Percentiles rank a stretch among this genome's conserved stretches.
These are phyloP conservation scores for Drosophila mettleri DNA, from an alignment of 2,888 invertebrate species.

Conservation along the genomic window DNA sequence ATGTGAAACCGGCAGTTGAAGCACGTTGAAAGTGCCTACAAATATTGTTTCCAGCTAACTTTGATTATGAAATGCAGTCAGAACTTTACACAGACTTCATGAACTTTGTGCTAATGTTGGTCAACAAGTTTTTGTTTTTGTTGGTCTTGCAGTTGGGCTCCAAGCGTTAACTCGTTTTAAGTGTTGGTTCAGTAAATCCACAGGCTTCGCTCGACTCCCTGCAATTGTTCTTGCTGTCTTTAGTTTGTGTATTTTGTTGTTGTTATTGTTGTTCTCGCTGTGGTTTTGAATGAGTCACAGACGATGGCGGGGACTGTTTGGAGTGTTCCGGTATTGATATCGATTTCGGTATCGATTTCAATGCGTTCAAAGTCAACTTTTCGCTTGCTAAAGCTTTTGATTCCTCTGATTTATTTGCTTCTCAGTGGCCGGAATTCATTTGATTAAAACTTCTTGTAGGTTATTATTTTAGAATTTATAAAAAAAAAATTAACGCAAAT, in stretches of 20 bases:
- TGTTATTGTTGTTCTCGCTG: slow-evolving; percentile 29
- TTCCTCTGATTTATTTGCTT: slow-evolving; percentile 15
- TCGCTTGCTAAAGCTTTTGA: slow-evolving; percentile 35
- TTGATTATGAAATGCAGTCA: slow-evolving; percentile 61
- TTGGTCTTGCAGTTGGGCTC: slow-evolving; percentile 16
- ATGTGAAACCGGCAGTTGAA: slow-evolving; percentile 52
- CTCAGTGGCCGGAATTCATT: slow-evolving; percentile 41
- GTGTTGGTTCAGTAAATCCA: slow-evolving; percentile 21
- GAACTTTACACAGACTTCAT: slow-evolving; percentile 40
- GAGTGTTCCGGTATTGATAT: slow-evolving; percentile 59
- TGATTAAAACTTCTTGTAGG: slow-evolving; percentile 51
- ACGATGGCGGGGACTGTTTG: slow-evolving; percentile 16
- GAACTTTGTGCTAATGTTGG: slow-evolving; percentile 43
- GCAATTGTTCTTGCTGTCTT: slow-evolving; percentile 14
- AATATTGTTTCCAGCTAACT: slow-evolving; percentile 47
- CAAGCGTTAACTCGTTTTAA: slow-evolving; percentile 63
- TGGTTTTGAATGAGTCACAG: slow-evolving; percentile 48
- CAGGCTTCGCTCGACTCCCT: slow-evolving; percentile 33
- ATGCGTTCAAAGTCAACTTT: slow-evolving; percentile 53
- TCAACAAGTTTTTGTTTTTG: slow-evolving; percentile 40
- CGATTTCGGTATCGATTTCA: slow-evolving; percentile 67
- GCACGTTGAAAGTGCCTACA: slow-evolving; percentile 68
- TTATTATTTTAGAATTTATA: slow-evolving; percentile 32
- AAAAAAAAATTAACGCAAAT: slow-evolving; percentile 46
- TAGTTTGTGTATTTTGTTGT: slow-evolving; percentile 56